Conservation (phyloP, 2,797 vertebrate genomes). For the Coluber constrictor region DNA sequence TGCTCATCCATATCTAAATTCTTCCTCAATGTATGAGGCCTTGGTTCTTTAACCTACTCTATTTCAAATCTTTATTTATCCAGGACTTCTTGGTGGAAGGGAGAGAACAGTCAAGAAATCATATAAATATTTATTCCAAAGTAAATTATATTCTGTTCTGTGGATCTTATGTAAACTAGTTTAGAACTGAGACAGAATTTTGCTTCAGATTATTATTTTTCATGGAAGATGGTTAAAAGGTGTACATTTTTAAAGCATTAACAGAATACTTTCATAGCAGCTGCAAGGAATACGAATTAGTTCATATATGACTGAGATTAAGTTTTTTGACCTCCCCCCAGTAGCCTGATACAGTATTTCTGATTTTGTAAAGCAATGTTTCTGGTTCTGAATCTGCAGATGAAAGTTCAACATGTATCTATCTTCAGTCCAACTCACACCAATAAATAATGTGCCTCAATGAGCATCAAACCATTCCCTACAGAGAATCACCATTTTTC, state of each 20-base stretch:
- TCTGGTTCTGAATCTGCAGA: neutral
- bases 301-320: neutral
- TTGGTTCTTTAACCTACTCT: neutral
- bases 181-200: neutral
- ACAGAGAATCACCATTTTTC: conserved; percentile 18
- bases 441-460: neutral
- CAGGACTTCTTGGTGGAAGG: neutral
- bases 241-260: neutral
- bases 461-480: conserved; percentile 5
- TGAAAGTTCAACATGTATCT: neutral
- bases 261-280: neutral
- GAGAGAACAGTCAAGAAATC: neutral
- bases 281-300: neutral
- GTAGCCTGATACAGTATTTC: neutral
- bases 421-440: neutral
- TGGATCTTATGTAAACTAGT: neutral
- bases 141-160: neutral
- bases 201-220: neutral
- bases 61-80: neutral
- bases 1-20: neutral
- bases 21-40: neutral
- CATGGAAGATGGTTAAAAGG: neutral
- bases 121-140: neutral
- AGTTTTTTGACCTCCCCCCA: neutral
- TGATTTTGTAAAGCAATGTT: neutral